phyloP scores from a whole-genome alignment of 2,113 vertebrate genomes.

The Tautogolabrus adspersus region DNA sequence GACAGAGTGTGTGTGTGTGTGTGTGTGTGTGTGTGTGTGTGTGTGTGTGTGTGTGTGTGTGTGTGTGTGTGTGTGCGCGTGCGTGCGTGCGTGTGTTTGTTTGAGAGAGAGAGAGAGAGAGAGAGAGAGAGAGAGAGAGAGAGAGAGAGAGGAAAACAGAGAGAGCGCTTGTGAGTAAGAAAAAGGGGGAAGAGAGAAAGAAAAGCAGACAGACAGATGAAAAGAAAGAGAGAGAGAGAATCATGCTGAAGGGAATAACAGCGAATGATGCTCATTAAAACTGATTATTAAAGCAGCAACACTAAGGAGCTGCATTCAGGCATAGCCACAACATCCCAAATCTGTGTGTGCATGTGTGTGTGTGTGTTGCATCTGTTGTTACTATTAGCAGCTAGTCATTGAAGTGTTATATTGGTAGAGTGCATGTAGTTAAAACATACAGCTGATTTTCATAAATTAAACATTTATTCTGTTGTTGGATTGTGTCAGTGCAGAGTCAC shows the following conservation, averaged over 20 bases:
- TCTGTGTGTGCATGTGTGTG: conserved; percentile 25
- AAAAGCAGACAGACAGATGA: conserved; percentile 54
- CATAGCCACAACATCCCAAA: conserved; percentile 66
- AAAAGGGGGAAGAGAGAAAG: conserved; percentile 14
- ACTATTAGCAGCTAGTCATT: conserved; percentile 46
- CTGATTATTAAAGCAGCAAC: conserved; percentile 86
- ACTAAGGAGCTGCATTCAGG: conserved; percentile 72
- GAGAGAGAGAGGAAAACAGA: conserved; percentile 35
- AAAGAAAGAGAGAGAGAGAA: conserved; percentile 52
- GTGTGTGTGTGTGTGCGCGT: conserved; percentile 8
- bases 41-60: conserved; percentile 21
- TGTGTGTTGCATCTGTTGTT: conserved; percentile 33
- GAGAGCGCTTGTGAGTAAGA: conserved; percentile 14
- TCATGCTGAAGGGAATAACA: conserved; percentile 81
- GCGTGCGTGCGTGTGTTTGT: conserved; percentile 10
- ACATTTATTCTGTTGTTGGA: conserved; percentile 27
- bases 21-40: neutral
- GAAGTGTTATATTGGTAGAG: conserved; percentile 20
- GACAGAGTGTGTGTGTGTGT: neutral
- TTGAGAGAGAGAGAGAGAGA: conserved; percentile 8
- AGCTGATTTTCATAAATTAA: conserved; percentile 48
- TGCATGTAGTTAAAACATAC: conserved; percentile 16
- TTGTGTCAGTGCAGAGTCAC: neutral
- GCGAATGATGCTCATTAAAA: conserved; percentile 85
- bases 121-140: conserved; percentile 13